Percentiles rank a stretch among this genome's conserved stretches.
These are phyloP conservation scores for Bujurquina vittata DNA, from an alignment of 2,113 vertebrate genomes.

Conservation along the genomic window DNA sequence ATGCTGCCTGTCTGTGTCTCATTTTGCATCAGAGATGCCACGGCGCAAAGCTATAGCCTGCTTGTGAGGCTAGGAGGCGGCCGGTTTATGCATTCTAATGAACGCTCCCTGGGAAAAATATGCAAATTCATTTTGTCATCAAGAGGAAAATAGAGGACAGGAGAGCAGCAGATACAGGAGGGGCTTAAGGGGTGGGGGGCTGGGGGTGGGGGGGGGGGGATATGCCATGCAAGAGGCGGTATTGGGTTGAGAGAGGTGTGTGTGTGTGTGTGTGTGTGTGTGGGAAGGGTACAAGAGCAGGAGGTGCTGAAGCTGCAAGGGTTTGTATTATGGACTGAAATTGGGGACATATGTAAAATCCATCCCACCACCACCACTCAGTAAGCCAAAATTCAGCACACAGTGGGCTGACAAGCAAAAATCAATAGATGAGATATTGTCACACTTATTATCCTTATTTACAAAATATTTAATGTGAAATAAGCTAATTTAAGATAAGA, in stretches of 20 bases:
- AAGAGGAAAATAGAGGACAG: constrained; percentile 78
- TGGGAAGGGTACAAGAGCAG: constrained; percentile 17
- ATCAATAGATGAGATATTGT: not conserved
- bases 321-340: constrained; percentile 34
- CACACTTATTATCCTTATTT: not conserved
- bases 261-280: too few species aligned
- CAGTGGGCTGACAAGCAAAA: not conserved
- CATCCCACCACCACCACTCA: constrained; percentile 23
- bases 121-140: constrained; percentile 79
- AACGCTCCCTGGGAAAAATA: constrained; percentile 71
- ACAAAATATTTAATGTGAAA: not conserved
- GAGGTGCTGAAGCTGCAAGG: constrained; percentile 4
- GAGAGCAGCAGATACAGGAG: constrained; percentile 73
- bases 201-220: constrained; percentile 36
- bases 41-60: constrained; percentile 65
- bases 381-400: constrained; percentile 6
- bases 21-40: constrained; percentile 74
- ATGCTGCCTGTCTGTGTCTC: constrained; percentile 67
- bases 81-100: constrained; percentile 79
- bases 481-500: too few species aligned
- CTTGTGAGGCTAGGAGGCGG: constrained; percentile 59
- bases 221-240: constrained; percentile 51
- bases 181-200: constrained; percentile 47
- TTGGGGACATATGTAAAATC: constrained; percentile 53
- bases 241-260: constrained; percentile 48